Evolutionary conservation across 2,888 invertebrate species (phyloP), one percentile per base, ranked within the genome.

Genomic region (Halictus ligatus): DNA sequence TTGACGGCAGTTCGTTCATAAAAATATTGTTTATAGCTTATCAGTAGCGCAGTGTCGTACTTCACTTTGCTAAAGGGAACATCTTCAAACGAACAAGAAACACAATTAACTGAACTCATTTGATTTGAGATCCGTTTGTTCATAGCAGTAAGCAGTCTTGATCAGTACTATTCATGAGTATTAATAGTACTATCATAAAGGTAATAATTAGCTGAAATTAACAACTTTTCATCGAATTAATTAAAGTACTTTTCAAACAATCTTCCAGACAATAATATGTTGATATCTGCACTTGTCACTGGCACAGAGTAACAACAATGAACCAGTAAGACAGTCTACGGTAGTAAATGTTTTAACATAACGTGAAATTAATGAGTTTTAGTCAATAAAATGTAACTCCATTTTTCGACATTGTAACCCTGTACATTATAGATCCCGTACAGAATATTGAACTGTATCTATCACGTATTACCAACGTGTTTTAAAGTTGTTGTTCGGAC

Each of bases 21-120:
- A 25, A n/a, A 10, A n/a, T n/a, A 58, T 79, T 2, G 1, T 73
- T 29, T 21, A n/a, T 46, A 79, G 79, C n/a, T 79, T 1, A 25
- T 79, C n/a, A 79, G 73, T 29, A 60, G 58, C 6, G 71, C 72
- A 7, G 29, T 78, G 58, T 78, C 78, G 13, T 78, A 78, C 29
- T 78, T 78, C 18, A 72, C 78, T 15, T 4, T 78, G 25, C 21
- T 78, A 43, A 78, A 6, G 21, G 3, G 54, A 25, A n/a, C 74
- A 21, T 54, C 54, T 46, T 12, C 46, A 2, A 46, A 46, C 10
- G 1, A 12, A 46, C 1, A 46, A 7, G 18, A 21, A 0, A 21
- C 18, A 6, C 18, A 54, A 7, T 54, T 54, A 0, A 0, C 54
- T 13, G 54, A 21, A 6, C 6, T 6, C 54, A 54, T 7, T 0